phyloP scores from a whole-genome alignment of 2,113 vertebrate species.

The Takifugu flavidus region DNA sequence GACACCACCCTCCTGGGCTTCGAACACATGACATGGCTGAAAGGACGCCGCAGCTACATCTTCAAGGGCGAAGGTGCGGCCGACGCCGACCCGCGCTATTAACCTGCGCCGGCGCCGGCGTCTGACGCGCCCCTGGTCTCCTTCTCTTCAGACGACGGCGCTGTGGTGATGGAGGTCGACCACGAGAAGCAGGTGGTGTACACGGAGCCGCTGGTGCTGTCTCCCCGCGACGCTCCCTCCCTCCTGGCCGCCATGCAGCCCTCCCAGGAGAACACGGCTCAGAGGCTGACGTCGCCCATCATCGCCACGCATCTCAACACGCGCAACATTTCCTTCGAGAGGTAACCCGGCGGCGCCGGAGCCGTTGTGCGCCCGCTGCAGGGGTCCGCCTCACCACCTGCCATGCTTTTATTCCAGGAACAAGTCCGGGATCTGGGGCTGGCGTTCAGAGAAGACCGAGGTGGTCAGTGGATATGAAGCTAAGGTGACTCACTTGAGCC shows the following conservation, averaged over 20 bases:
- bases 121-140: background rate
- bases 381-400: background rate
- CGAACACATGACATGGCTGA: slow-evolving; percentile 96
- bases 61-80: slow-evolving; percentile 90
- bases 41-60: slow-evolving; percentile 91
- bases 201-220: slow-evolving; percentile 84
- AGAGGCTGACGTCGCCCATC: slow-evolving; percentile 88
- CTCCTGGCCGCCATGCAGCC: slow-evolving; percentile 93
- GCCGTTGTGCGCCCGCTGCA: background rate
- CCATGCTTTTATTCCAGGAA: slow-evolving; percentile 73
- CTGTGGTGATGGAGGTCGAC: slow-evolving; percentile 96
- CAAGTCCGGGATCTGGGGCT: slow-evolving; percentile 96
- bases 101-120: background rate
- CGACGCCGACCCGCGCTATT: too few species aligned
- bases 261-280: slow-evolving; percentile 88
- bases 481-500: slow-evolving; percentile 76
- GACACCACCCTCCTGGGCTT: slow-evolving; percentile 94
- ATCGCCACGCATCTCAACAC: slow-evolving; percentile 95
- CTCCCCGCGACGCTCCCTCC: slow-evolving; percentile 82
- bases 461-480: slow-evolving; percentile 91
- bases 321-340: slow-evolving; percentile 91
- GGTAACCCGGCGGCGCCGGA: slow-evolving; percentile 61
- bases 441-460: slow-evolving; percentile 94
- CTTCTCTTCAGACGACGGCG: slow-evolving; percentile 79
- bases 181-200: slow-evolving; percentile 95